Conservation (phyloP, 2,888 invertebrate genomes). For the Hyles lineata region DNA sequence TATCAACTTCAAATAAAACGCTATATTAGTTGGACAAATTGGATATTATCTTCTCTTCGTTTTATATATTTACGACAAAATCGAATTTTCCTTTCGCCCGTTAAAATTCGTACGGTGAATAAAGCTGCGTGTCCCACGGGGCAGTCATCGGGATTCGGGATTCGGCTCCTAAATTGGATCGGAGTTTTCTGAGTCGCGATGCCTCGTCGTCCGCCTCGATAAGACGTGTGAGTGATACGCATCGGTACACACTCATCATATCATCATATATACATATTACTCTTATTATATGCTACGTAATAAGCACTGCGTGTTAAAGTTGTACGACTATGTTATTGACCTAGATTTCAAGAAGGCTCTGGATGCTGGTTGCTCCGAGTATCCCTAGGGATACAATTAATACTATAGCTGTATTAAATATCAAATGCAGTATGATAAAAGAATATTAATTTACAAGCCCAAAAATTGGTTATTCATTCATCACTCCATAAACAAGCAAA, state of each 20-base stretch:
- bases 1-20: constrained; percentile 24
- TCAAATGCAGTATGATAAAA: not conserved
- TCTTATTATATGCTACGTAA: constrained; percentile 36
- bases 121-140: constrained; percentile 69
- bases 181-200: constrained; percentile 67
- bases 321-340: too few relatives aligned
- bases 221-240: constrained; percentile 46
- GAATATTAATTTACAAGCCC: not conserved
- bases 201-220: constrained; percentile 63
- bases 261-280: too few relatives aligned
- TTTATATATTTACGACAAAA: constrained; percentile 43
- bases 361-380: too few relatives aligned
- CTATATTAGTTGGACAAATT: constrained; percentile 29
- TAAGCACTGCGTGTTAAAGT: too few relatives aligned
- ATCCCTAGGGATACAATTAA: too few relatives aligned
- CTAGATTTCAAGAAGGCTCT: too few relatives aligned
- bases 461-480: not conserved
- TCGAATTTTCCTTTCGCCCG: constrained; percentile 58
- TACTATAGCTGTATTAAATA: too few relatives aligned
- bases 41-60: constrained; percentile 31
- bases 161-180: constrained; percentile 71
- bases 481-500: not conserved
- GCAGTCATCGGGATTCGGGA: constrained; percentile 67
- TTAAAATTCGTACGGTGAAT: constrained; percentile 74
- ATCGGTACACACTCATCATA: constrained; percentile 43